Conservation (phyloP, 2,113 vertebrate genomes). For the Muntiacus reevesi region DNA sequence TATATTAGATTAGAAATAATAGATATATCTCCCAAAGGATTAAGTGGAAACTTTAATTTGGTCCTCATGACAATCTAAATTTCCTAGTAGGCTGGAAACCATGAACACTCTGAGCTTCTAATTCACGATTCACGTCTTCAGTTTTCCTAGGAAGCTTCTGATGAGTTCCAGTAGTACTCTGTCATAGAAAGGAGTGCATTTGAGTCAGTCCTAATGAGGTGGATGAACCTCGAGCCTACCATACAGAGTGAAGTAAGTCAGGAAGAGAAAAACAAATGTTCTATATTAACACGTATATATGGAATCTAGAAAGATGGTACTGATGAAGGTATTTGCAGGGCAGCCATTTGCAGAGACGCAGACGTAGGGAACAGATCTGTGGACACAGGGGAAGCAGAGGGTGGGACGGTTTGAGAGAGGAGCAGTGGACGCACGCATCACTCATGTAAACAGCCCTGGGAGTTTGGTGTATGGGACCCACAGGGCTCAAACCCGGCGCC, state of each 20-base stretch:
- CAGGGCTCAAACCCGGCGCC: not conserved
- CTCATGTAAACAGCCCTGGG: not conserved
- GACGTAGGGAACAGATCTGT: not conserved
- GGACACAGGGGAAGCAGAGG: not conserved
- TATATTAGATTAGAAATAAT: not conserved
- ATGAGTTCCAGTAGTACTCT: fast-evolving
- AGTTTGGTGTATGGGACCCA: not conserved
- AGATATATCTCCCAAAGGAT: not conserved
- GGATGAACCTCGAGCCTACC: not conserved
- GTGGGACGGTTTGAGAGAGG: not conserved
- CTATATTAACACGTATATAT: not conserved
- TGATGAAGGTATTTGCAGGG: not conserved
- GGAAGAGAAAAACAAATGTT: not conserved
- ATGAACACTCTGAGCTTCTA: no score
- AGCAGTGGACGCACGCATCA: fast-evolving
- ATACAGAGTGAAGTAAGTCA: not conserved
- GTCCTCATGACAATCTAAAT: not conserved
- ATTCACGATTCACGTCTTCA: not conserved
- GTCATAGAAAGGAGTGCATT: not conserved
- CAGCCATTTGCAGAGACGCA: not conserved
- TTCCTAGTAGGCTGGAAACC: not conserved
- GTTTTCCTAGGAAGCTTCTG: not conserved
- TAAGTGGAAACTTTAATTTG: not conserved
- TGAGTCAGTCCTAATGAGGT: not conserved
- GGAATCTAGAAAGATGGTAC: not conserved